Evolutionary conservation across 2,797 vertebrate genomes (phyloP).

Genomic region (Poecilia picta): DNA sequence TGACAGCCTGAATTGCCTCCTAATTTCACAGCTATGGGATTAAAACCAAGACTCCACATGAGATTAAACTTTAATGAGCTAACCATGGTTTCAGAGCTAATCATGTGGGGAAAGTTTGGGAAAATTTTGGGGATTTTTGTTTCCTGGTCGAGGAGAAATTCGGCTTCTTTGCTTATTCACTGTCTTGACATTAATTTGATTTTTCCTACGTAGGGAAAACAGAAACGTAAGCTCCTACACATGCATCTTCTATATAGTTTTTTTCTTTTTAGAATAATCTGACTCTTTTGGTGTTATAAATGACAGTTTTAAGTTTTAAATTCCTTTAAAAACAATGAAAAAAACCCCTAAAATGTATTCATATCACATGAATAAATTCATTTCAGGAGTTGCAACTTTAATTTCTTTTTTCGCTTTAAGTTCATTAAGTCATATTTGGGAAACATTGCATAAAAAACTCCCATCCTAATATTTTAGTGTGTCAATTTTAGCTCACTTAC

Average conservation of each 20-base stretch:
- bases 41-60: background rate
- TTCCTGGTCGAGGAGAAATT: background rate
- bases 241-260: background rate
- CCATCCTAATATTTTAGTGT: no score
- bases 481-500: no score
- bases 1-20: background rate
- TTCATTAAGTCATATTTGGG: background rate
- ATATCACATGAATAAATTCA: background rate
- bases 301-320: background rate
- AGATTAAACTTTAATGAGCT: background rate
- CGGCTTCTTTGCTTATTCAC: background rate
- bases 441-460: background rate
- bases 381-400: background rate
- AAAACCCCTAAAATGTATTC: no score
- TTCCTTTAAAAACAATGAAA: background rate
- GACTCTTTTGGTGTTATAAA: background rate
- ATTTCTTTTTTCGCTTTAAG: background rate
- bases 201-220: background rate
- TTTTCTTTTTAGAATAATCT: background rate
- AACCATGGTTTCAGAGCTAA: background rate
- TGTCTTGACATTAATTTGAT: background rate
- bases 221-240: background rate
- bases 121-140: background rate
- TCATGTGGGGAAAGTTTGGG: background rate
- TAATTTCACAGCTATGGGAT: background rate